Evolutionary conservation across 1,140 invertebrate genomes (phyloP).

Genomic region (Drosophila repletoides): DNA sequence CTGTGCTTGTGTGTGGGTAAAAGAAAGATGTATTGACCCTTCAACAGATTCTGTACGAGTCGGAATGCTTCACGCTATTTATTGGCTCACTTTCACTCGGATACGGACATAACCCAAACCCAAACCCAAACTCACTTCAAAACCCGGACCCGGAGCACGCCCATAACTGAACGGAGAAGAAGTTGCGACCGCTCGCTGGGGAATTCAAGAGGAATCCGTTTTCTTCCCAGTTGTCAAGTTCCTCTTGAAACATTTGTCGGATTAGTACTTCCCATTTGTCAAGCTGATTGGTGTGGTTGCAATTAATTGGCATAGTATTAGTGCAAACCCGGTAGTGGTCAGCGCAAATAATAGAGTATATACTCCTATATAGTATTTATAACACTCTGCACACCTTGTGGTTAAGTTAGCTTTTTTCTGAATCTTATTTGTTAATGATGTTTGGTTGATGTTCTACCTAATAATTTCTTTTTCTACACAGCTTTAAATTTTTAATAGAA

Average conservation of each 20-base stretch:
- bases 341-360: neutral
- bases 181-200: conserved; percentile 43
- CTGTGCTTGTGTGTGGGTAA: conserved; percentile 25
- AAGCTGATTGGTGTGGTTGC: conserved; percentile 62
- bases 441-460: too few relatives aligned
- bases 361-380: conserved; percentile 1
- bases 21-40: conserved; percentile 76
- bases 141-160: neutral
- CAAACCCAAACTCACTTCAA: neutral
- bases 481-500: too few relatives aligned
- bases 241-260: conserved; percentile 48
- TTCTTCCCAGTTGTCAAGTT: conserved; percentile 39
- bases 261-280: conserved; percentile 74
- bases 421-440: too few relatives aligned
- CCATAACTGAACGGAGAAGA: conserved; percentile 22
- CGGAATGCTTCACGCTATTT: conserved; percentile 76
- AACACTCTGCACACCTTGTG: neutral
- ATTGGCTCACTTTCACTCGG: conserved; percentile 76
- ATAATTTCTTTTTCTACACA: too few relatives aligned
- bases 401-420: too few relatives aligned
- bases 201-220: conserved; percentile 57
- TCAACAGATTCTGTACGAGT: conserved; percentile 49
- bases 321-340: conserved; percentile 30
- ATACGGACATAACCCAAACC: too few relatives aligned
- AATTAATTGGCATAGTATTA: conserved; percentile 71